Evolutionary conservation across 2,797 vertebrate genomes (phyloP).

Genomic region (Poliocrania exsul): DNA sequence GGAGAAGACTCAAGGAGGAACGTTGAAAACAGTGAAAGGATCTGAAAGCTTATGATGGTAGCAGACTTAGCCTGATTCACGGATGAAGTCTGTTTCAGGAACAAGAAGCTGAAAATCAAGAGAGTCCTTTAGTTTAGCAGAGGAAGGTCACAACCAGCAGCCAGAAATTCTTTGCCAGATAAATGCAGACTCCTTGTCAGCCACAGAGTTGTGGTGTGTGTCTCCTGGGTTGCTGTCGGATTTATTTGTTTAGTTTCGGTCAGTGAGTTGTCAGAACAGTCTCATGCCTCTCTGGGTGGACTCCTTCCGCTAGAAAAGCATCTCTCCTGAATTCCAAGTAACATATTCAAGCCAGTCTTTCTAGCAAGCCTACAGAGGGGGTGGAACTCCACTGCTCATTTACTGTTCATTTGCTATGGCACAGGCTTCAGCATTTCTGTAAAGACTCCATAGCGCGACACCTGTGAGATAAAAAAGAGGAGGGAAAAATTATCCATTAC

Average conservation of each 20-base stretch:
- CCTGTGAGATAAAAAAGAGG: neutral
- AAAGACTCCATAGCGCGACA: rapidly evolving
- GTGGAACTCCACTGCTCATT: neutral
- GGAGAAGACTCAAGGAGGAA: neutral
- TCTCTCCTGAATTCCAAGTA: neutral
- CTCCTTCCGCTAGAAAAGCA: neutral
- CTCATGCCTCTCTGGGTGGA: neutral
- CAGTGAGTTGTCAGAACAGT: neutral
- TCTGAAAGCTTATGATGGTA: neutral
- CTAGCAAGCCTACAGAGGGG: neutral
- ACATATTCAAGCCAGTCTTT: neutral
- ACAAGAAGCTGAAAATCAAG: neutral
- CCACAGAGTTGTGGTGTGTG: neutral
- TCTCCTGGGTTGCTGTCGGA: neutral
- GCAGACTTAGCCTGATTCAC: neutral
- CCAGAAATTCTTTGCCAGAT: neutral
- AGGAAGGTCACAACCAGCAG: neutral
- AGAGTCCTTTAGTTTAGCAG: neutral
- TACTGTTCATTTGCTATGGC: neutral
- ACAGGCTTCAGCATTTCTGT: neutral
- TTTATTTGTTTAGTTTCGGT: neutral
- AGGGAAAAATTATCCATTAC: neutral
- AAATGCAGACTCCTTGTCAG: neutral
- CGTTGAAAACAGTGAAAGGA: neutral
- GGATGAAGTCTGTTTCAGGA: neutral